Evolutionary conservation across 2,113 vertebrate species (phyloP).

Genomic region (Amia ocellicauda): DNA sequence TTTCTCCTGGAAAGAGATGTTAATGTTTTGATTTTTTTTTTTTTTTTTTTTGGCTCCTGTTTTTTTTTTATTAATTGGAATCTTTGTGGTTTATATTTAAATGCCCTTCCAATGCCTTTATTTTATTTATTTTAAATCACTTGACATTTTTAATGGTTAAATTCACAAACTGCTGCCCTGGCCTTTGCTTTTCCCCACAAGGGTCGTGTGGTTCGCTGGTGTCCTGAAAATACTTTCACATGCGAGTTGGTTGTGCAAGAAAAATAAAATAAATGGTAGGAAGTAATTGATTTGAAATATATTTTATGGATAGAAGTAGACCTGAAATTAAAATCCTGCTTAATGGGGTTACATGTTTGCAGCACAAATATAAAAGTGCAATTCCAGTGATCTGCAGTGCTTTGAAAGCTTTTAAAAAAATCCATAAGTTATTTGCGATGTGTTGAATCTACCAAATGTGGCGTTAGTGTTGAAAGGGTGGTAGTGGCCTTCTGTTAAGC

Average conservation of each 20-base stretch:
- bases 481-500: conserved; percentile 60
- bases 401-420: conserved; percentile 29
- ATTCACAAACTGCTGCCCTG: neutral
- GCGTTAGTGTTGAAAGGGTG: conserved; percentile 17
- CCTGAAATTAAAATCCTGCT: no score
- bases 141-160: conserved; percentile 17
- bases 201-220: neutral
- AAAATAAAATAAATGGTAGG: no score
- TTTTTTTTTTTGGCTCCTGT: conserved; percentile 36
- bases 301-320: no score
- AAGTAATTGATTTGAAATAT: no score
- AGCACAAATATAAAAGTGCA: conserved; percentile 61
- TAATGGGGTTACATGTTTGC: conserved; percentile 33
- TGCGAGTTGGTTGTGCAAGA: conserved; percentile 1
- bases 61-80: conserved; percentile 51
- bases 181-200: neutral
- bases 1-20: conserved; percentile 61
- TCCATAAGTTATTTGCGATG: neutral
- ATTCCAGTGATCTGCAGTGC: conserved; percentile 57
- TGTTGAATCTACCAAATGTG: neutral
- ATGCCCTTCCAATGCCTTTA: conserved; percentile 60
- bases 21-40: conserved; percentile 57
- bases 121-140: conserved; percentile 62
- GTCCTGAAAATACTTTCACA: conserved; percentile 8
- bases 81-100: conserved; percentile 51